Conservation (phyloP, 1,140 invertebrate genomes). For the Nilaparvata lugens region DNA sequence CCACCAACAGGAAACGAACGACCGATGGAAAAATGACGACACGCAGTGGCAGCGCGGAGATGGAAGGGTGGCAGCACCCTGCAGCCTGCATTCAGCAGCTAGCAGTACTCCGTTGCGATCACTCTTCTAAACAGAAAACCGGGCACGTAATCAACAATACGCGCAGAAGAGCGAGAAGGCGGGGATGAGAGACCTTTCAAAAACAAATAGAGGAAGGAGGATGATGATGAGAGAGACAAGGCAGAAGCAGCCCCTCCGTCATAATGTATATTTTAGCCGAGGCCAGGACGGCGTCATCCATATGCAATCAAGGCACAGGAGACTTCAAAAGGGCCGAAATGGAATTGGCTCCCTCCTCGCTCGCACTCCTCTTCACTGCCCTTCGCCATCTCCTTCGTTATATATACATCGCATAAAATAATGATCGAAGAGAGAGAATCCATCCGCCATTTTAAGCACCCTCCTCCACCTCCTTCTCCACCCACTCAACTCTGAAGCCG, state of each 20-base stretch:
- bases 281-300: slow-evolving; percentile 19
- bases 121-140: not conserved
- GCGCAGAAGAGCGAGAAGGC: too few relatives aligned
- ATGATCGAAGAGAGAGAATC: slow-evolving; percentile 26
- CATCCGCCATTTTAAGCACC: slow-evolving; percentile 35
- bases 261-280: slow-evolving; percentile 26
- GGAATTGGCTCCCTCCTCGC: slow-evolving; percentile 21
- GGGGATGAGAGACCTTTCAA: not conserved
- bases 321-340: slow-evolving; percentile 23
- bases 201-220: not conserved
- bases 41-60: too few relatives aligned
- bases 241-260: slow-evolving; percentile 17
- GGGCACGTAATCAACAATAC: not conserved
- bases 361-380: not conserved
- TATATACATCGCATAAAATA: slow-evolving; percentile 28
- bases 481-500: not conserved
- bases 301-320: slow-evolving; percentile 23
- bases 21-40: too few relatives aligned
- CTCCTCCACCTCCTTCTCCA: not conserved
- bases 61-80: too few relatives aligned
- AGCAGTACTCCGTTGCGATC: too few relatives aligned
- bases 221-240: too few relatives aligned
- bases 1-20: too few relatives aligned
- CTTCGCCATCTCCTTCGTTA: slow-evolving; percentile 12
- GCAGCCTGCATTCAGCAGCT: too few relatives aligned